These are phyloP conservation scores for Magallana angulata DNA, from an alignment of 1,140 invertebrate species.

Conservation along the genomic window DNA sequence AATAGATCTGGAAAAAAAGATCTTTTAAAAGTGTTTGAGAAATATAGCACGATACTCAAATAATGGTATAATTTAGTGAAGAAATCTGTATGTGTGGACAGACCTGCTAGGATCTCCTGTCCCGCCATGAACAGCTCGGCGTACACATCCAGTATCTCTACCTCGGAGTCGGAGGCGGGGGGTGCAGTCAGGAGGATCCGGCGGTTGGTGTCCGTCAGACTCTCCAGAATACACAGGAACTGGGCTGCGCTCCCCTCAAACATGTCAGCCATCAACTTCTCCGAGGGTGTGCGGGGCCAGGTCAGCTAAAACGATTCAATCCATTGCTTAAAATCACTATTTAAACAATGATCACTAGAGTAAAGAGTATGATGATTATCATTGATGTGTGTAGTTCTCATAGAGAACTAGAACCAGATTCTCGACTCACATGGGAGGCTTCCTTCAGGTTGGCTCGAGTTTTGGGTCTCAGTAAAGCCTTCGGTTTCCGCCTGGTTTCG, in stretches of 20 bases:
- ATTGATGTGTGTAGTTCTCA: too few species aligned
- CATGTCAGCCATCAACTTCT: conserved; percentile 79
- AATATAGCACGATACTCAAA: too few species aligned
- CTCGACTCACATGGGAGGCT: conserved; percentile 50
- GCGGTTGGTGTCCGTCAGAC: conserved; percentile 76
- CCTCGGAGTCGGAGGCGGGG: conserved; percentile 77
- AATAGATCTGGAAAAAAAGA: too few species aligned
- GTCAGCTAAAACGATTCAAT: conserved; percentile 65
- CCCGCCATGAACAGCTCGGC: conserved; percentile 78
- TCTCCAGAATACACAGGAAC: conserved; percentile 77
- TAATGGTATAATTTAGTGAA: too few species aligned
- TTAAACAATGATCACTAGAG: background rate
- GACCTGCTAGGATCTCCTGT: conserved; percentile 78
- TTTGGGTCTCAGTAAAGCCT: conserved; percentile 77
- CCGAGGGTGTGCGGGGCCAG: conserved; percentile 79
- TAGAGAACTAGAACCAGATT: too few species aligned
- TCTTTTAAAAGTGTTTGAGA: too few species aligned
- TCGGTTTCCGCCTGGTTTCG: conserved; percentile 78
- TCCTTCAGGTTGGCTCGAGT: conserved; percentile 78
- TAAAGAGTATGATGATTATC: background rate
- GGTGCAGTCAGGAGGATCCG: conserved; percentile 74
- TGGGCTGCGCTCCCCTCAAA: conserved; percentile 79
- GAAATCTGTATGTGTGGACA: background rate
- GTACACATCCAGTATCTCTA: conserved; percentile 78
- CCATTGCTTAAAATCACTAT: background rate